A percentile compares a stretch with the other conserved stretches of the same genome.
These are phyloP conservation scores for Temnopleurus reevesii DNA, from an alignment of 53 echinoderm and acorn worm species.

Conservation along the genomic window DNA sequence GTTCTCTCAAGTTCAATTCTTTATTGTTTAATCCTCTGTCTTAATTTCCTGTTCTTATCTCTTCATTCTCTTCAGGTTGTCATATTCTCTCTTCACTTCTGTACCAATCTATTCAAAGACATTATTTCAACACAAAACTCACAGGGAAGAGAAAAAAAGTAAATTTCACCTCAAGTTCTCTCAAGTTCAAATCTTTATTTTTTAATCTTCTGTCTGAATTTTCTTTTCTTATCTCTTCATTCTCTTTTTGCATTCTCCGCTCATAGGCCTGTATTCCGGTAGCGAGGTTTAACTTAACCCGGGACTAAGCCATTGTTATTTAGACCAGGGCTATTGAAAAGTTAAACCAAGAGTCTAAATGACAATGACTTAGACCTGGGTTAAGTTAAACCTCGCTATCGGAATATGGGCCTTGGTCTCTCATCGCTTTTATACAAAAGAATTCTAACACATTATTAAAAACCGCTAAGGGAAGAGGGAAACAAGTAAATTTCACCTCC, in stretches of 20 bases:
- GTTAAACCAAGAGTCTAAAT: too few species aligned
- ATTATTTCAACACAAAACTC: not conserved
- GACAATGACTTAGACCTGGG: too few species aligned
- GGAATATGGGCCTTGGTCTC: too few species aligned
- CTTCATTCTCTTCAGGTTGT: too few species aligned
- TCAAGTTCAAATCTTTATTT: not conserved
- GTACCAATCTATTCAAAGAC: not conserved
- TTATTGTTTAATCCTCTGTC: not conserved
- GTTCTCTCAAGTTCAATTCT: not conserved
- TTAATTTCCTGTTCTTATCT: not conserved
- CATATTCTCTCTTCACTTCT: not conserved
- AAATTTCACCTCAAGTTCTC: not conserved
- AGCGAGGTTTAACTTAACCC: too few species aligned
- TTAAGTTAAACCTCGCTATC: too few species aligned
- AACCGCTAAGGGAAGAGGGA: too few species aligned
- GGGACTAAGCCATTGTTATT: too few species aligned
- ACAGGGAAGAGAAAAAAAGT: not conserved
- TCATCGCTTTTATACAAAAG: not conserved
- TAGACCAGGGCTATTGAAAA: too few species aligned
- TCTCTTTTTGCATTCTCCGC: too few species aligned
- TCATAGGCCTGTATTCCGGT: too few species aligned
- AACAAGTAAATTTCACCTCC: not conserved
- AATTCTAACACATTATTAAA: not conserved
- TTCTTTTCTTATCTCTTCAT: not conserved
- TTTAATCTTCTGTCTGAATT: not conserved